These are phyloP conservation scores for Mormyrus iriodes DNA, from an alignment of 2,113 vertebrate species.

Conservation along the genomic window DNA sequence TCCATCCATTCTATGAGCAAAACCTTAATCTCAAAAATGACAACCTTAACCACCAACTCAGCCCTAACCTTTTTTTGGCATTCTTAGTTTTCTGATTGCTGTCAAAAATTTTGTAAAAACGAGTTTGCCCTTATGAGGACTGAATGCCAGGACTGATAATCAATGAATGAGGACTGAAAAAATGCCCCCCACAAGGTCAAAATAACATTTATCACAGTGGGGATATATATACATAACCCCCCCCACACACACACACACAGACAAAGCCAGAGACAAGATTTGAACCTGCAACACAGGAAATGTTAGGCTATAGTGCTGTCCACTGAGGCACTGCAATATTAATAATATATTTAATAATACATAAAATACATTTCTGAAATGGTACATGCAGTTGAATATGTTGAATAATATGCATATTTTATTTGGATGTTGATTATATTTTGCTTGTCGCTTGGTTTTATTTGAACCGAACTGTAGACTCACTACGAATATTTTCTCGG, in stretches of 20 bases:
- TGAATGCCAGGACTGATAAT: no score
- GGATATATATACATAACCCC: background rate
- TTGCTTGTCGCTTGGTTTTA: background rate
- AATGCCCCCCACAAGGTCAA: background rate
- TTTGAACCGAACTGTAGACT: background rate
- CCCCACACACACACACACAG: background rate
- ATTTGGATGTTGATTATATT: background rate
- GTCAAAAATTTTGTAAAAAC: background rate
- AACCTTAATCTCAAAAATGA: background rate
- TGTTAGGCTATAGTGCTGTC: background rate
- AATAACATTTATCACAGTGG: background rate
- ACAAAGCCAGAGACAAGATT: background rate
- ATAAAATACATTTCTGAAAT: background rate
- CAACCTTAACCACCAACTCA: background rate
- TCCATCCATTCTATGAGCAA: background rate
- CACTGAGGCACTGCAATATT: background rate
- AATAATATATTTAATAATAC: background rate
- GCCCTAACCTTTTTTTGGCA: background rate
- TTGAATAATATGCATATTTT: background rate
- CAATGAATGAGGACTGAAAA: background rate
- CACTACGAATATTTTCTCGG: background rate
- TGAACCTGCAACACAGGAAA: background rate
- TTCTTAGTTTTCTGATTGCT: background rate
- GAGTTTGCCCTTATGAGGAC: background rate
- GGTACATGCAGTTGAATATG: background rate